Base-by-base conservation (phyloP, 2,888 invertebrate species). In the Rhamnusium bicolor region DNA sequence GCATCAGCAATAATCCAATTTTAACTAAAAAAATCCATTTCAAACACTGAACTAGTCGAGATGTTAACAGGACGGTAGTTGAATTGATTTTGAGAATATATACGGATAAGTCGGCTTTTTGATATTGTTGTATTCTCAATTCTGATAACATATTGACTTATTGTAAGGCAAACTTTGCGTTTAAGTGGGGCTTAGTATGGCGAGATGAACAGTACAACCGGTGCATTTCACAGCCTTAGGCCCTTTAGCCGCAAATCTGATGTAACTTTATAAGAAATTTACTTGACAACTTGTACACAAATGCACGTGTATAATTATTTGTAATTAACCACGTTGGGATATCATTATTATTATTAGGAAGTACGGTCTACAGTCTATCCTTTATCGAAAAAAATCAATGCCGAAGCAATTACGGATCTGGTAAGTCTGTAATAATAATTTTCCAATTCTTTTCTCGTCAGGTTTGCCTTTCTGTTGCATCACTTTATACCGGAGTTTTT, bases 1-100 rank as follows among this genome's bases (percentile, higher is more conserved):
- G 60, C 61, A 63, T 63, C 32, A 71, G 19, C 29, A 77, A 53
- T 53, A 77, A 14, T 24, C 49, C 69, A 19, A 78, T 68, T 71
- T 76, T 78, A 60, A 71, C 49, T 19, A 72, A 66, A 60, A n/a
- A 71, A 71, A 61, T 71, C 71, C 78, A 78, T 76, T 16, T 18
- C 12, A n/a, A 32, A 21, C 19, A 53, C 21, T 16, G 3, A 46
- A 27, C 16, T 14, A 16, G 21, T 65, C 18, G 51, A 51, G 65
- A 53, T 65, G 53, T 81, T 77, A 69, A 81, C 81, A 74, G 78
- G 70, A 72, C 73, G 77, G 73, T 68, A 78, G 80, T 75, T 78
- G 80, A 72, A 75, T 69, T 74, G 78, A 80, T 78, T 84, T 84
- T 85, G 82, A 84, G 79, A 80, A 81, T 80, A 80, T 80, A 81